Percentiles rank a stretch among this genome's conserved stretches.
Conservation (phyloP, 2,113 vertebrate species). For the Cairina moschata region DNA sequence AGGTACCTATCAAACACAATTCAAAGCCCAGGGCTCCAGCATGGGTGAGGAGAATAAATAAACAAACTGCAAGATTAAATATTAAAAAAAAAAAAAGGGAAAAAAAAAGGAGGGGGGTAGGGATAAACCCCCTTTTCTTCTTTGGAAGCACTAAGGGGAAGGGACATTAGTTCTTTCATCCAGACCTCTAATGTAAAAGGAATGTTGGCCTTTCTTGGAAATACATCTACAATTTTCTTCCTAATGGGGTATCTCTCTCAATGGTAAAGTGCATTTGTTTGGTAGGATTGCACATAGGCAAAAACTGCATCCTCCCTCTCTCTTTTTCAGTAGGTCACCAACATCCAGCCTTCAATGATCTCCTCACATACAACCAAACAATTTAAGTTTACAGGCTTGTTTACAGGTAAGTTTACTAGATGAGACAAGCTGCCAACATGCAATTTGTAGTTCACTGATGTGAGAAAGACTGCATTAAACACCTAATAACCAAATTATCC, state of each 20-base stretch:
- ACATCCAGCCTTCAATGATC: not conserved
- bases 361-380: not conserved
- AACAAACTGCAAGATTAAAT: not conserved
- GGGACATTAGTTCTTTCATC: not conserved
- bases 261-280: not conserved
- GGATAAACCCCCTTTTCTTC: not conserved
- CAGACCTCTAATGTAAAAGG: not conserved
- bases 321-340: not conserved
- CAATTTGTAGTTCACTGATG: not conserved
- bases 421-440: not conserved
- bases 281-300: not conserved
- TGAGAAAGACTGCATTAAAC: not conserved
- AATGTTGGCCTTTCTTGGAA: not conserved
- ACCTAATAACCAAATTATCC: not conserved
- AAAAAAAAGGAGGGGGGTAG: not conserved
- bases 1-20: not conserved
- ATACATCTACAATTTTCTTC: not conserved
- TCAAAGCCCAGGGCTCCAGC: not conserved
- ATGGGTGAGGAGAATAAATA: not conserved
- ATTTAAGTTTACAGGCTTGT: not conserved
- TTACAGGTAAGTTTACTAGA: not conserved
- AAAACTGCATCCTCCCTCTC: not conserved
- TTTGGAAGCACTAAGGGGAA: not conserved
- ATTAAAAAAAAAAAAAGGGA: not conserved
- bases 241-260: not conserved